Evolutionary conservation across 2,797 vertebrate species (phyloP).

Genomic region (Hipposideros larvatus): DNA sequence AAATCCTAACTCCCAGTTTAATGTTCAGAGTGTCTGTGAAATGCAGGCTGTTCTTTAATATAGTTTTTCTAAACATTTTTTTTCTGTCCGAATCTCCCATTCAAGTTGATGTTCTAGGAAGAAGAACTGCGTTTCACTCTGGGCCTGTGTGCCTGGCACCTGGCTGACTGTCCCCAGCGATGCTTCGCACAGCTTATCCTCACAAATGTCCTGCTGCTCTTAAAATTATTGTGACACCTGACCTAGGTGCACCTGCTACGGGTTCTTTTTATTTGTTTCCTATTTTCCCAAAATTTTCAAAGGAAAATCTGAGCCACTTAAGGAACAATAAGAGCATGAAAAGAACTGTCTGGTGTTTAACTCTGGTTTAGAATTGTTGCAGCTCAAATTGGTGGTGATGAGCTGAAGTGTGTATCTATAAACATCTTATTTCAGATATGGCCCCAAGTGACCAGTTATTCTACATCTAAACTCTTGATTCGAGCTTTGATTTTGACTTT

Average conservation of each 20-base stretch:
- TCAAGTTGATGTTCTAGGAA: neutral
- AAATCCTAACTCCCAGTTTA: neutral
- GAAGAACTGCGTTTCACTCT: neutral
- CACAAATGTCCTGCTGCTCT: neutral
- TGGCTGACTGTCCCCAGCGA: neutral
- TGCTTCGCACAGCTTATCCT: neutral
- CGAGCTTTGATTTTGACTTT: conserved; percentile 16
- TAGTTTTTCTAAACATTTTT: neutral
- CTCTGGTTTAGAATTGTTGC: neutral
- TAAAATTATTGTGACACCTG: neutral
- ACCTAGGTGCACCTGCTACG: neutral
- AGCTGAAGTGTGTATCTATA: neutral
- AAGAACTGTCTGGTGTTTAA: neutral
- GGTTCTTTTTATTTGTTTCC: neutral
- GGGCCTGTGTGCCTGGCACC: fast-evolving
- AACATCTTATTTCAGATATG: neutral
- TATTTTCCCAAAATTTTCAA: neutral
- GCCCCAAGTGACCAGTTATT: neutral
- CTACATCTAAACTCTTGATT: neutral
- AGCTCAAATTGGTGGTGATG: neutral
- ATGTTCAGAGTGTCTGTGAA: neutral
- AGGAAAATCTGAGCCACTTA: conserved; percentile 1
- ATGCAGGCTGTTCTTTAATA: neutral
- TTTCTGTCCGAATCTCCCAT: neutral
- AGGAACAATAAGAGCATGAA: neutral